These are phyloP conservation scores for Meiosimyza platycephala DNA, from an alignment of 2,888 invertebrate genomes.

Conservation along the genomic window DNA sequence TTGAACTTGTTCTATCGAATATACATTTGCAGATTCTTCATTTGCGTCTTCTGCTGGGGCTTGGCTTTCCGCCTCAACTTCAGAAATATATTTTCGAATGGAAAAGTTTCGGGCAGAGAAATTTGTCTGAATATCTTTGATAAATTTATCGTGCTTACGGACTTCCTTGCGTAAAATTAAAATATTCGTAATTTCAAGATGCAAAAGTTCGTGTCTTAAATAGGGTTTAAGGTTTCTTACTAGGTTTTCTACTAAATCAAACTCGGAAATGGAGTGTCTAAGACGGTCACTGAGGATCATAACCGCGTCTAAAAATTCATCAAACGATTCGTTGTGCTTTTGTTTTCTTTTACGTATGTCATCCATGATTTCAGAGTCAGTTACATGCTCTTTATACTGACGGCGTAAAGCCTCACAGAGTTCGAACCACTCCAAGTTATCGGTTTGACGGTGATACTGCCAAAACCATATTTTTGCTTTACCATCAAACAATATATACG, in stretches of 20 bases:
- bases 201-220: neutral
- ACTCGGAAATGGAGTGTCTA: neutral
- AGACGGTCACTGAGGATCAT: conserved; percentile 14
- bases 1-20: too few relatives aligned
- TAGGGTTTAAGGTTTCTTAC: conserved; percentile 16
- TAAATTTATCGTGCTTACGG: too few relatives aligned
- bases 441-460: conserved; percentile 17
- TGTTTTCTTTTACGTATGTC: conserved; percentile 29
- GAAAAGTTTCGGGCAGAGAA: too few relatives aligned
- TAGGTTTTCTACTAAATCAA: conserved; percentile 11
- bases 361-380: conserved; percentile 21
- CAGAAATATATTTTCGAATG: too few relatives aligned
- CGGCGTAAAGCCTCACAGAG: neutral
- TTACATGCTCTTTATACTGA: conserved; percentile 4
- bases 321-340: conserved; percentile 10
- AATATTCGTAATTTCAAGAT: too few relatives aligned
- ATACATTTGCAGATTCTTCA: too few relatives aligned
- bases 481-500: conserved; percentile 18
- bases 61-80: neutral
- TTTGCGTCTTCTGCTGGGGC: neutral
- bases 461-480: conserved; percentile 30
- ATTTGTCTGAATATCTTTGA: too few relatives aligned
- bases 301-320: conserved; percentile 15
- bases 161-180: too few relatives aligned
- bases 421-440: neutral